These are phyloP conservation scores for Mechanitis messenoides DNA, from an alignment of 2,888 invertebrate genomes.

Conservation along the genomic window DNA sequence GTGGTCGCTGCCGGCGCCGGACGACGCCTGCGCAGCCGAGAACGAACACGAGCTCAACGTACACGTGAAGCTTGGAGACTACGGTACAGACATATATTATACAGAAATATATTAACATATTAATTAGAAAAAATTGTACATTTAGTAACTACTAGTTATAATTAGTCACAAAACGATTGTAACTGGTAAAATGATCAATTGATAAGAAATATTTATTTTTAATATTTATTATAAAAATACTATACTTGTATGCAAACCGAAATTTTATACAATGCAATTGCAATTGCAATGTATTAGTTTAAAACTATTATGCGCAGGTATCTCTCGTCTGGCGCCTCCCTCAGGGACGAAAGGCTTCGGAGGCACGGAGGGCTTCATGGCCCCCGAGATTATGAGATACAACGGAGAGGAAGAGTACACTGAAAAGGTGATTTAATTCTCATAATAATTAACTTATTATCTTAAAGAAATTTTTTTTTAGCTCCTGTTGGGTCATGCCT, in stretches of 20 bases:
- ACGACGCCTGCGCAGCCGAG: conserved; percentile 76
- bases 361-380: conserved; percentile 99
- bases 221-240: neutral
- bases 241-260: neutral
- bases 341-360: conserved; percentile 98
- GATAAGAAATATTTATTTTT: too few relatives aligned
- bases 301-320: conserved; percentile 69
- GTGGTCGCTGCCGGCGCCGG: conserved; percentile 94
- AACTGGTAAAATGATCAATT: too few relatives aligned
- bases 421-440: conserved; percentile 82
- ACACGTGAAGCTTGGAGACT: conserved; percentile 97
- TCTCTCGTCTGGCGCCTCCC: conserved; percentile 90
- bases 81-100: conserved; percentile 75
- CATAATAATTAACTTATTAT: neutral
- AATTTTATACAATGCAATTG: neutral
- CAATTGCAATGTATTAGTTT: neutral
- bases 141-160: too few relatives aligned
- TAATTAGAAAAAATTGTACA: too few relatives aligned
- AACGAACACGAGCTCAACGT: conserved; percentile 73
- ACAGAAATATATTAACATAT: neutral
- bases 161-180: too few relatives aligned
- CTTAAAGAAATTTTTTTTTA: neutral
- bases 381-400: conserved; percentile 98
- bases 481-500: neutral
- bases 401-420: conserved; percentile 99